Evolutionary conservation across 2,888 invertebrate genomes (phyloP).

Genomic region (Tinea pellionella): DNA sequence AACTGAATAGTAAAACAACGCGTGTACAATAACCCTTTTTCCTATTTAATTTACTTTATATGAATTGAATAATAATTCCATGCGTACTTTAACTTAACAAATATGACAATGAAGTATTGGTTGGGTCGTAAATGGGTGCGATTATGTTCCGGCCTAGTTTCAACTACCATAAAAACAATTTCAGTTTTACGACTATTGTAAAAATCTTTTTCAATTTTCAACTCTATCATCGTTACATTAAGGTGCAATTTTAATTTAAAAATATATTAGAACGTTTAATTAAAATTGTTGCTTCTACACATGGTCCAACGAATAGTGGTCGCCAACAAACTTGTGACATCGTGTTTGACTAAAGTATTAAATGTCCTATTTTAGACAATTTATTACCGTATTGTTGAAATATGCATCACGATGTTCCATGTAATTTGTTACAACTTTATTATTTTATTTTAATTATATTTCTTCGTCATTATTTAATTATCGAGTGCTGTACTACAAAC

Average conservation of each 20-base stretch:
- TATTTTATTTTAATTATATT: neutral
- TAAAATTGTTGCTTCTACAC: neutral
- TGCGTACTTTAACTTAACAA: neutral
- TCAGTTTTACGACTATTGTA: neutral
- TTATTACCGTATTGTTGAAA: neutral
- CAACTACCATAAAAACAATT: neutral
- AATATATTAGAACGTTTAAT: neutral
- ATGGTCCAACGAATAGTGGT: neutral
- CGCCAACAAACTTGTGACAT: conserved; percentile 6
- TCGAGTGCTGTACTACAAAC: too few species aligned
- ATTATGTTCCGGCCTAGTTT: conserved; percentile 12
- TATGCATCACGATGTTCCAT: neutral
- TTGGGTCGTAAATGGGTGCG: conserved; percentile 10
- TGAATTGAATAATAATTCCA: too few species aligned
- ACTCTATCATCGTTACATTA: neutral
- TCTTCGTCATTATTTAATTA: neutral
- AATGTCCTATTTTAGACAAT: neutral
- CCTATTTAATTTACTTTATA: too few species aligned
- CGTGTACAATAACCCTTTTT: too few species aligned
- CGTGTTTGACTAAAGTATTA: neutral
- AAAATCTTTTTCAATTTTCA: neutral
- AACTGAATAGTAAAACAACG: too few species aligned
- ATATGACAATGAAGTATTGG: neutral
- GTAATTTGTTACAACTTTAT: neutral
- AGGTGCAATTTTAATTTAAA: neutral